Conservation (phyloP, 2,888 invertebrate species). For the Thecophora atra region DNA sequence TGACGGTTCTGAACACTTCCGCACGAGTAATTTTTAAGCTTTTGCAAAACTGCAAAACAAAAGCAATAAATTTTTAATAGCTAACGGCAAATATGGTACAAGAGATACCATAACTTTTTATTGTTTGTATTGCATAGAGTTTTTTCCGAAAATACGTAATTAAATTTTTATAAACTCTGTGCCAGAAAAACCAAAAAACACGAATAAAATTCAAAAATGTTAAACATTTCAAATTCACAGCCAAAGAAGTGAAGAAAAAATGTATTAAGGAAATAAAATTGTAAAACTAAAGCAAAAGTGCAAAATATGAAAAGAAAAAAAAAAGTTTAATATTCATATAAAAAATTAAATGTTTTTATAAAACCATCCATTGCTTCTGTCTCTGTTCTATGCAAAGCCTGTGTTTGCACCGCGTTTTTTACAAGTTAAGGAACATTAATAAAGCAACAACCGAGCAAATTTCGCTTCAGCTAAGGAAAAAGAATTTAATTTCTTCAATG, state of each 20-base stretch:
- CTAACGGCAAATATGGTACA: not conserved
- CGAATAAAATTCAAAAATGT: not conserved
- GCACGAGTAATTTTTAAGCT: not conserved
- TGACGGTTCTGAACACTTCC: too few species aligned
- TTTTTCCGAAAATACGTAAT: not conserved
- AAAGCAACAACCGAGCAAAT: not conserved
- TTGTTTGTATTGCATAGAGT: not conserved
- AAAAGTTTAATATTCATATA: too few species aligned
- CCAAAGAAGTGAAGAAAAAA: not conserved
- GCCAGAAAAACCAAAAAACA: not conserved
- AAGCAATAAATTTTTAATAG: constrained; percentile 4
- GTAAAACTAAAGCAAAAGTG: not conserved
- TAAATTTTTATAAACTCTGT: not conserved
- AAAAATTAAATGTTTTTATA: too few species aligned
- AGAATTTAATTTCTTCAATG: not conserved
- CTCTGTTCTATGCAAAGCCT: too few species aligned
- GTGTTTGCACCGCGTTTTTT: not conserved
- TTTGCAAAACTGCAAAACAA: not conserved
- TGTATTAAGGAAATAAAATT: not conserved
- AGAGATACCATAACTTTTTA: too few species aligned
- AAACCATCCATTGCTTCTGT: too few species aligned
- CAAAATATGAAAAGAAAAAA: too few species aligned
- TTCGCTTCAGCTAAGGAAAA: not conserved
- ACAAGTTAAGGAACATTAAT: not conserved
- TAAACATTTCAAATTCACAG: not conserved